phyloP scores from a whole-genome alignment of 2,797 vertebrate genomes.

The Adrianichthys oophorus region DNA sequence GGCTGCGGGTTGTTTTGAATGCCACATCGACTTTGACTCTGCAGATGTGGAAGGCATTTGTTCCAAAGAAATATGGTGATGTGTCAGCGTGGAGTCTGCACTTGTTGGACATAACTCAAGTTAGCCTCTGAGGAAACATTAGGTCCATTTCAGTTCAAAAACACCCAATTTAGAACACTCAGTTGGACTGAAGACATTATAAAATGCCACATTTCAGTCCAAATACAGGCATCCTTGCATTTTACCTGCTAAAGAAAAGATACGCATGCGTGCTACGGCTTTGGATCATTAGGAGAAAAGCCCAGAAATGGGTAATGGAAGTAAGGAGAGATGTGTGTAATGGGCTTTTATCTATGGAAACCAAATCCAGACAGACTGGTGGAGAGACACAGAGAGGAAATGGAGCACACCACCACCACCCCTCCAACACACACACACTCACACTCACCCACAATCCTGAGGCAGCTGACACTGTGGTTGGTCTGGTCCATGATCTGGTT shows the following conservation, averaged over 20 bases:
- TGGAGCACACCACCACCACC: conserved; percentile 45
- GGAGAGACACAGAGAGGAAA: conserved; percentile 63
- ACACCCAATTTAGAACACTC: conserved; percentile 5
- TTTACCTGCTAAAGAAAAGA: conserved; percentile 56
- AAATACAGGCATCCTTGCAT: conserved; percentile 51
- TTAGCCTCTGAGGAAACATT: not conserved
- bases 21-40: conserved; percentile 56
- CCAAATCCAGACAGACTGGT: conserved; percentile 79
- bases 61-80: not conserved
- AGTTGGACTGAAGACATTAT: conserved; percentile 26
- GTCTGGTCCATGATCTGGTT: conserved; percentile 70
- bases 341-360: conserved; percentile 86
- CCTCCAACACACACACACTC: conserved; percentile 22
- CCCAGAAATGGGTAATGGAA: conserved; percentile 80
- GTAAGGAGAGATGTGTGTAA: conserved; percentile 80
- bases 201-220: conserved; percentile 36
- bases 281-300: conserved; percentile 75
- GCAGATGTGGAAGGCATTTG: conserved; percentile 27
- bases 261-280: conserved; percentile 72
- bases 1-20: conserved; percentile 60
- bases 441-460: conserved; percentile 40
- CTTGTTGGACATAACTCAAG: not conserved
- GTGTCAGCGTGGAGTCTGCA: not conserved
- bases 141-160: conserved; percentile 1
- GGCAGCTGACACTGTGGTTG: conserved; percentile 71